phyloP scores from a whole-genome alignment of 2,888 invertebrate species.

The Lutraria lutraria region DNA sequence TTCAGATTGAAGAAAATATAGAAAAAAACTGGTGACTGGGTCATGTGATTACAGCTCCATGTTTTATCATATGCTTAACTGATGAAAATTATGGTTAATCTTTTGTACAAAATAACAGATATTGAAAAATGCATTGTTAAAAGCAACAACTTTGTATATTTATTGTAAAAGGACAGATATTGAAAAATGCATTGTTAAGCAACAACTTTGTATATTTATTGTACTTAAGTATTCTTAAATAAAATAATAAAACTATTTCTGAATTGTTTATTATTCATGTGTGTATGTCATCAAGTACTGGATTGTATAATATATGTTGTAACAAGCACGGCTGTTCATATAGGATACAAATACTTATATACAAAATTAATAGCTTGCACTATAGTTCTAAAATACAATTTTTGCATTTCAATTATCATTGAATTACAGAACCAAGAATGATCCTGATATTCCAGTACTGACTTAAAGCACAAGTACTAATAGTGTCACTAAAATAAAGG shows the following conservation, averaged over 20 bases:
- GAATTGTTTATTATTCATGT: background rate
- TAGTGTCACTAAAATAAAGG: too few species aligned
- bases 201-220: slow-evolving; percentile 20
- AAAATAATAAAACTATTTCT: background rate
- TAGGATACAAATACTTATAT: too few species aligned
- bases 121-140: background rate
- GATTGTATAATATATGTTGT: too few species aligned
- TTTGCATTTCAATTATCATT: too few species aligned
- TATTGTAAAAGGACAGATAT: slow-evolving; percentile 3
- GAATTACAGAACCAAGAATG: too few species aligned
- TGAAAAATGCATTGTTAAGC: background rate
- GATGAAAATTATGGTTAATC: background rate
- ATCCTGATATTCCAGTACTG: too few species aligned
- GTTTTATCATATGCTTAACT: background rate
- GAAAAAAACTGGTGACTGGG: background rate
- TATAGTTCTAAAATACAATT: too few species aligned
- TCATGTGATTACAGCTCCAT: background rate
- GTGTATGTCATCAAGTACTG: background rate
- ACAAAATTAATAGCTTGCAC: too few species aligned
- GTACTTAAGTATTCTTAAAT: slow-evolving; percentile 13
- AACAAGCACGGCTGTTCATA: too few species aligned
- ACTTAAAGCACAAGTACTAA: too few species aligned
- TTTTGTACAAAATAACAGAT: background rate
- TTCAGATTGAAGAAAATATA: background rate
- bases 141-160: slow-evolving; percentile 19